These are phyloP conservation scores for Siderastrea siderea DNA, from an alignment of 92 coral and sea anemone genomes.

Conservation along the genomic window DNA sequence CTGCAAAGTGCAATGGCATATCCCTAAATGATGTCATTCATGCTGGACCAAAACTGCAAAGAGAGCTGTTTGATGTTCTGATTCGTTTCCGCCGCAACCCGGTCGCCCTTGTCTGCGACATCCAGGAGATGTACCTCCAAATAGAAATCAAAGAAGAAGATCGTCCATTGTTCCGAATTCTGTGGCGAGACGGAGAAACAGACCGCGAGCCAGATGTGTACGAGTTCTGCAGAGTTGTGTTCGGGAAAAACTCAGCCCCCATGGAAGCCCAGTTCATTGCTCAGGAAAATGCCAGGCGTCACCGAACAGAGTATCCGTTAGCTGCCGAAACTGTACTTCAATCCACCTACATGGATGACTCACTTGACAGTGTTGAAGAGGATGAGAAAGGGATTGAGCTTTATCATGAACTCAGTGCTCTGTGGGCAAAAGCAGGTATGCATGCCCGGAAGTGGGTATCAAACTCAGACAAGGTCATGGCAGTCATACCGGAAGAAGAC, in stretches of 20 bases:
- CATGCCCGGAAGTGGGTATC: constrained; percentile 73
- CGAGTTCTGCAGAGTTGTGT: constrained; percentile 46
- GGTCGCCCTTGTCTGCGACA: constrained; percentile 60
- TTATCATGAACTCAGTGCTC: constrained; percentile 49
- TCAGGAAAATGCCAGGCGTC: constrained; percentile 71
- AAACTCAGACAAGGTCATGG: constrained; percentile 43
- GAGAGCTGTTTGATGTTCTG: constrained; percentile 69
- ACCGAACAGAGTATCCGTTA: constrained; percentile 36
- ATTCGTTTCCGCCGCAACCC: constrained; percentile 61
- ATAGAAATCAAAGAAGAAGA: constrained; percentile 46
- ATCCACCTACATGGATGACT: constrained; percentile 75
- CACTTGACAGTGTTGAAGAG: constrained; percentile 53
- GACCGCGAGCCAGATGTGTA: constrained; percentile 53
- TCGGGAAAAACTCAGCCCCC: constrained; percentile 68
- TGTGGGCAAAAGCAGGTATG: constrained; percentile 69
- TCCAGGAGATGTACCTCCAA: constrained; percentile 67
- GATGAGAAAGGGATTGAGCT: constrained; percentile 63
- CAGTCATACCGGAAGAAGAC: constrained; percentile 63
- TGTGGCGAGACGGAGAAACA: constrained; percentile 47
- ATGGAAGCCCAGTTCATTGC: constrained; percentile 69
- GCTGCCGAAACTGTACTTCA: constrained; percentile 66
- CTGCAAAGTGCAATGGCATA: constrained; percentile 59
- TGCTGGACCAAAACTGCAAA: constrained; percentile 72
- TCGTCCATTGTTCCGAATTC: constrained; percentile 55
- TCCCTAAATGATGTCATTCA: constrained; percentile 69